Conservation (phyloP, 2,888 invertebrate species). For the Agrochola lota region DNA sequence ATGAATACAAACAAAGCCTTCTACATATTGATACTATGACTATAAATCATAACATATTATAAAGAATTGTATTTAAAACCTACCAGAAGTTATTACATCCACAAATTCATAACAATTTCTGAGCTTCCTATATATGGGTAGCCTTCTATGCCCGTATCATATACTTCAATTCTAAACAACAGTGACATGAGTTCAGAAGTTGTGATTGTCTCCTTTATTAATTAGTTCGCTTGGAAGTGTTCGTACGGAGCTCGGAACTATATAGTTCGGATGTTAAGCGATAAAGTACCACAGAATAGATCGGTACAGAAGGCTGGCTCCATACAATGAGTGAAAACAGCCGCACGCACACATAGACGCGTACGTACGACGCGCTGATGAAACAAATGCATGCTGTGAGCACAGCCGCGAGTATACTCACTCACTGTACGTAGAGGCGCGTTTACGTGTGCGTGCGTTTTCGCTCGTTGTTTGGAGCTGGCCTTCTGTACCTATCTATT, state of each 20-base stretch:
- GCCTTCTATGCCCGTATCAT: background rate
- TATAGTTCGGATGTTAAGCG: constrained; percentile 10
- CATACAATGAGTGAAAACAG: background rate
- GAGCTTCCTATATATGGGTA: background rate
- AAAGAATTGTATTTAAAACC: background rate
- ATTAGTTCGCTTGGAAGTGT: constrained; percentile 39
- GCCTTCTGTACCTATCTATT: background rate
- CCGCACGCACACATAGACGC: background rate
- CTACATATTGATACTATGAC: too few relatives aligned
- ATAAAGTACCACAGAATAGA: constrained; percentile 2
- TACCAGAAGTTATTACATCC: background rate
- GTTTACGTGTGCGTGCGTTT: background rate
- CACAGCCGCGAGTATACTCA: too few relatives aligned
- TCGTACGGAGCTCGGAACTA: constrained; percentile 19
- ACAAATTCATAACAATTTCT: background rate
- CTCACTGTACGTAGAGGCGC: background rate
- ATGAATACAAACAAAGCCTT: too few relatives aligned
- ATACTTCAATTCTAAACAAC: constrained; percentile 23
- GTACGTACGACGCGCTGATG: too few relatives aligned
- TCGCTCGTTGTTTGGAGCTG: background rate
- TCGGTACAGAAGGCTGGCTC: background rate
- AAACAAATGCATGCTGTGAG: background rate
- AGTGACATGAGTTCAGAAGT: constrained; percentile 38
- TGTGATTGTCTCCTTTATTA: constrained; percentile 48
- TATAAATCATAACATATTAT: background rate